Evolutionary conservation across 2,888 invertebrate genomes (phyloP), one percentile per base, ranked within the genome.

Genomic region (Protonemura montana): DNA sequence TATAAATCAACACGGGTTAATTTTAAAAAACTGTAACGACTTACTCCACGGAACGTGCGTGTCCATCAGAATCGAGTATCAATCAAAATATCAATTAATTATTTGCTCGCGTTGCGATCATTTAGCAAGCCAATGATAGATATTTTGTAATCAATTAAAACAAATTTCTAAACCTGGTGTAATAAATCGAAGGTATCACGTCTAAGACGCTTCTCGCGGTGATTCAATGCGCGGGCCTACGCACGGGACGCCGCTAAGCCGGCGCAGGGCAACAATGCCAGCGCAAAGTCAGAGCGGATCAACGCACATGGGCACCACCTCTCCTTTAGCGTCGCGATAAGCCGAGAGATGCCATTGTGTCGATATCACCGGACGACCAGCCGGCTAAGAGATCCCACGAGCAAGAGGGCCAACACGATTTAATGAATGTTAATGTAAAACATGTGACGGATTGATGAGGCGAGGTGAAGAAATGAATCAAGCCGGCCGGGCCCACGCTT

Each of bases 1-100:
- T 59, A 59, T 59, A 59, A 59, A 59, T 59, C 59, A 59, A 59
- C 59, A 59, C 21, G 7, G 21, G 7, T 59, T 59, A 59, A 59
- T 59, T 59, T 59, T 21, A 59, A 59, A 59, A 59, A 59, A 59
- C 59, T 59, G 59, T 59, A 59, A 59, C 59, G 21, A 21, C 59
- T 59, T 59, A 59, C 59, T 59, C 21, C 1, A 59, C 3, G 21
- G 21, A 59, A 59, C 59, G 59, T 59, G 59, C 3, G 35, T 21
- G 59, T 59, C 59, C 21, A 59, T 59, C 59, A 59, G 7, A 59
- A 59, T 21, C 21, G 59, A 59, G 59, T 59, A 59, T 59, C 59
- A 59, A 59, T 59, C 59, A 59, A 59, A 59, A 21, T 59, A 59
- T 59, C 59, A 59, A 59, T 59, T 59, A 59, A 59, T 59, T 59